These are phyloP conservation scores for Podilymbus podiceps DNA, from an alignment of 2,113 vertebrate species.

Conservation along the genomic window DNA sequence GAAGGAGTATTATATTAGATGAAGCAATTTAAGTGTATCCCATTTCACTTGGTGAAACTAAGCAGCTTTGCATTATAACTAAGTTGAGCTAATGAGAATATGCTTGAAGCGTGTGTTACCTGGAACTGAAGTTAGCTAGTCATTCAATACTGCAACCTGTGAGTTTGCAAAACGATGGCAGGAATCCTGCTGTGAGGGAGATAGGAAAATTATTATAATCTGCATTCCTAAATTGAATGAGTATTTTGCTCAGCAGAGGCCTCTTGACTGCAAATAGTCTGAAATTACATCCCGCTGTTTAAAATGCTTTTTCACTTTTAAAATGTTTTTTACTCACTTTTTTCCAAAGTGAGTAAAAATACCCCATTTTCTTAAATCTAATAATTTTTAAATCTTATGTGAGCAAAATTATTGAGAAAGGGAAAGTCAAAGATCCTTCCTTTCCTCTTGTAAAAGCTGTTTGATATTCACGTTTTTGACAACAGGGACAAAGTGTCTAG, in stretches of 20 bases:
- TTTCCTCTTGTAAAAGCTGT: background rate
- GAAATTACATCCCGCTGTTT: constrained; percentile 73
- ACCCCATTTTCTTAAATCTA: constrained; percentile 38
- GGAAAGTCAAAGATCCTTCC: background rate
- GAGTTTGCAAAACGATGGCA: constrained; percentile 63
- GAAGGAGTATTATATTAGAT: constrained; percentile 54
- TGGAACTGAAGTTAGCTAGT: constrained; percentile 60
- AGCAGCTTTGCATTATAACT: constrained; percentile 64
- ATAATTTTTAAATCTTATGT: background rate
- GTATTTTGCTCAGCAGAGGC: constrained; percentile 75
- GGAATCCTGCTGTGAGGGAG: constrained; percentile 68
- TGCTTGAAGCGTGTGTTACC: constrained; percentile 39
- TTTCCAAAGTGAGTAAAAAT: constrained; percentile 19
- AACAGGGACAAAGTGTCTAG: background rate
- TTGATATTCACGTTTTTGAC: background rate
- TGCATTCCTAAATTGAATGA: constrained; percentile 73
- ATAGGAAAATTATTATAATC: constrained; percentile 79
- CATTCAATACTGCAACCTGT: constrained; percentile 53
- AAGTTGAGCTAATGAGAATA: constrained; percentile 57
- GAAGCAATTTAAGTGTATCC: constrained; percentile 57
- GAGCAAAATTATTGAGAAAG: background rate
- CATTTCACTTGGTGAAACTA: constrained; percentile 61
- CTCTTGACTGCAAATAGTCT: constrained; percentile 74
- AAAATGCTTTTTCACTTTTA: constrained; percentile 20
- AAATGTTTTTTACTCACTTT: too few species aligned